These are phyloP conservation scores for Spheniscus humboldti DNA, from an alignment of 2,797 vertebrate species.

Conservation along the genomic window DNA sequence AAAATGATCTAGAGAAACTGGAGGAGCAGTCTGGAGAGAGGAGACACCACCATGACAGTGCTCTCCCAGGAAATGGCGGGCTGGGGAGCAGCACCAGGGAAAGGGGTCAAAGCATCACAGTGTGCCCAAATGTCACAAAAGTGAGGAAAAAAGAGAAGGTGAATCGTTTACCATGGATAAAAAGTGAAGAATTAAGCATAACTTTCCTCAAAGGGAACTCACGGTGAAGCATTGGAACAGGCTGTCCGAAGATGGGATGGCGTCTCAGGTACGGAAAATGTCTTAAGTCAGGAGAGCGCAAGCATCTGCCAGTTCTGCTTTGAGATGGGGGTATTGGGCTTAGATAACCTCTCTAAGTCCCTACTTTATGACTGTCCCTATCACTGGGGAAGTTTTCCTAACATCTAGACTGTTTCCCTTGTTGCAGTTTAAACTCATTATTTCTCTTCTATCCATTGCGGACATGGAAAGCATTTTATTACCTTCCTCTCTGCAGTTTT, in stretches of 20 bases:
- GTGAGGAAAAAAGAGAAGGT: neutral
- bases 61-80: rapidly evolving
- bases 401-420: neutral
- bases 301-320: neutral
- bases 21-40: neutral
- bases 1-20: neutral
- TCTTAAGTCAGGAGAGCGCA: neutral
- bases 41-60: rapidly evolving
- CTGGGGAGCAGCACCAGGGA: neutral
- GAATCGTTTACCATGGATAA: rapidly evolving
- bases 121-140: neutral
- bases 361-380: neutral
- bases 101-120: no score
- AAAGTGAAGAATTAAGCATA: neutral
- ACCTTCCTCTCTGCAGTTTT: neutral
- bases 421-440: neutral
- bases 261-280: rapidly evolving
- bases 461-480: neutral
- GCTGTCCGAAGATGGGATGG: neutral
- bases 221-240: rapidly evolving
- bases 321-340: neutral
- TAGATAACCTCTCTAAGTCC: no score
- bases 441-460: neutral
- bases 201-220: neutral
- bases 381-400: neutral